A percentile compares a stretch with the other conserved stretches of the same genome.
Conservation (phyloP, 1,140 invertebrate genomes). For the Tetramorium parvispinum region DNA sequence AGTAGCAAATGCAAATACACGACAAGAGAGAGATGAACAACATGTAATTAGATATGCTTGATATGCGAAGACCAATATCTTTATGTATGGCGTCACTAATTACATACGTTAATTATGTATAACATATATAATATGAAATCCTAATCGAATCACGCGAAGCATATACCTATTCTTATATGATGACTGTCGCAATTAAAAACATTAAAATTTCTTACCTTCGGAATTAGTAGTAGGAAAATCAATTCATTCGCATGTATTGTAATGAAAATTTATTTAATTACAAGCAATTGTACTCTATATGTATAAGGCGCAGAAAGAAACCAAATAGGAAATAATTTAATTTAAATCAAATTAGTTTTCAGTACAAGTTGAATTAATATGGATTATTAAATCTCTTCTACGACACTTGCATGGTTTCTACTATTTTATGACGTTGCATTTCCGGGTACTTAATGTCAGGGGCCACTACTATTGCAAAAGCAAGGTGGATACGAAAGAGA, state of each 20-base stretch:
- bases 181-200: not conserved
- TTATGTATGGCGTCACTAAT: not conserved
- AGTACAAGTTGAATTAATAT: not conserved
- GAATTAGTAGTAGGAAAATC: not conserved
- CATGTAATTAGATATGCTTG: constrained; percentile 7
- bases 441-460: not conserved
- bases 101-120: not conserved
- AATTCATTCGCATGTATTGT: not conserved
- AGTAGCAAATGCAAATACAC: constrained; percentile 49
- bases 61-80: not conserved
- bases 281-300: not conserved
- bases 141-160: not conserved
- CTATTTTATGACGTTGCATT: not conserved
- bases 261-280: not conserved
- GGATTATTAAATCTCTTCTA: not conserved
- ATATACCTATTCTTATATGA: not conserved
- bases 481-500: constrained; percentile 17
- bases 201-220: not conserved
- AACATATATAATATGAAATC: not conserved
- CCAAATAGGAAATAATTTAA: not conserved
- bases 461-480: not conserved
- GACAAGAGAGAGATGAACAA: not conserved
- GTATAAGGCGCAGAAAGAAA: not conserved
- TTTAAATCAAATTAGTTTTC: not conserved
- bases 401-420: not conserved